A percentile compares a stretch with the other conserved stretches of the same genome.
Conservation (phyloP, 2,113 vertebrate species). For the Misgurnus mizolepis region DNA sequence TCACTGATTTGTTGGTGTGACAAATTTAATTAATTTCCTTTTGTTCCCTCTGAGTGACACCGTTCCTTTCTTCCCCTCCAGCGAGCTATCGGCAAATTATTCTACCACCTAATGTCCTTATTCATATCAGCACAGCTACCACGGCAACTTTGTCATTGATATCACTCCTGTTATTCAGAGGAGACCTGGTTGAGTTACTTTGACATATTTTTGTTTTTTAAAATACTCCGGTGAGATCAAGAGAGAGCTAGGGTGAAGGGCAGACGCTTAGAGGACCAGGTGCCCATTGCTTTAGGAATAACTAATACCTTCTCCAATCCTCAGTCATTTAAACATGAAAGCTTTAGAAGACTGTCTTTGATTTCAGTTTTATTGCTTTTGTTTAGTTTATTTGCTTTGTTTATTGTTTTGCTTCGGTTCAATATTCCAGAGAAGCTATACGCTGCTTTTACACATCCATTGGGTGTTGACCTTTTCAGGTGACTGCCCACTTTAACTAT, state of each 20-base stretch:
- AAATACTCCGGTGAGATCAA: conserved; percentile 17
- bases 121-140: conserved; percentile 61
- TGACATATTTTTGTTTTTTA: conserved; percentile 33
- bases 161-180: conserved; percentile 61
- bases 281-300: conserved; percentile 12
- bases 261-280: conserved; percentile 18
- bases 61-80: conserved; percentile 70
- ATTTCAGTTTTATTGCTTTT: no score
- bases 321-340: neutral
- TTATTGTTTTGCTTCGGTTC: no score
- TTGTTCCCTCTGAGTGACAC: conserved; percentile 73
- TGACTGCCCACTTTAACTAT: no score
- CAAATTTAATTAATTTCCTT: conserved; percentile 77
- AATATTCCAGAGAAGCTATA: no score
- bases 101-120: conserved; percentile 70
- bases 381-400: no score
- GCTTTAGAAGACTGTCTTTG: neutral
- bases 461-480: no score
- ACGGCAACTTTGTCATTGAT: conserved; percentile 57
- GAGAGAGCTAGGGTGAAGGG: conserved; percentile 34
- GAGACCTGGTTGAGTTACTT: conserved; percentile 28
- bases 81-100: conserved; percentile 71
- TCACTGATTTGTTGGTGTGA: conserved; percentile 69
- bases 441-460: no score
- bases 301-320: conserved; percentile 21